These are phyloP conservation scores for Micronisus gabar DNA, from an alignment of 2,113 vertebrate species.

Conservation along the genomic window DNA sequence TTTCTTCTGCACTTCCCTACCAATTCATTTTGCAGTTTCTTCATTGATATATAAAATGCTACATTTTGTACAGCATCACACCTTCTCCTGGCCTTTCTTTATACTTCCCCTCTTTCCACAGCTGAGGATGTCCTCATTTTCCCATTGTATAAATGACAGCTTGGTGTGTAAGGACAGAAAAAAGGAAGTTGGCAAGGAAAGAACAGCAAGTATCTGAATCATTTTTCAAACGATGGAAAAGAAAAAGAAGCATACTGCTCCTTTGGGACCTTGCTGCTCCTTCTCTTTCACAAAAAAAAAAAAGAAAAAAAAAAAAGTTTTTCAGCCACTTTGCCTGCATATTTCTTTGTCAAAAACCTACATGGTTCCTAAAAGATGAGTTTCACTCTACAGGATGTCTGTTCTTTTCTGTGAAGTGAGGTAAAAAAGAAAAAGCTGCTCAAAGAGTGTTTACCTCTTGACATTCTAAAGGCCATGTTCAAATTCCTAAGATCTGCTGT, in stretches of 20 bases:
- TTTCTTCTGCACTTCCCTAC: neutral
- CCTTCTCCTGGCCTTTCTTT: neutral
- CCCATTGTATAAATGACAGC: neutral
- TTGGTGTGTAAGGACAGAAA: neutral
- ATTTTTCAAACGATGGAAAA: neutral
- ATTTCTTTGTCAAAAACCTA: neutral
- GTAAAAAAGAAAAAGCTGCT: neutral
- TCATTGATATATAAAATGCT: neutral
- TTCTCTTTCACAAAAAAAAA: neutral
- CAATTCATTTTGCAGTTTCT: neutral
- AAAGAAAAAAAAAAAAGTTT: neutral
- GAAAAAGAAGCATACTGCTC: neutral
- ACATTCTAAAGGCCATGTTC: neutral
- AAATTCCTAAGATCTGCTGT: neutral
- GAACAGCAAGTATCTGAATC: neutral
- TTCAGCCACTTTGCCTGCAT: neutral
- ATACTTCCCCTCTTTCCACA: neutral
- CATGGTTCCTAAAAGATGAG: neutral
- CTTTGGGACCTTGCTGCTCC: neutral
- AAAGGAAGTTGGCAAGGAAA: neutral
- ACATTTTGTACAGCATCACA: neutral
- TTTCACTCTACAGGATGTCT: neutral
- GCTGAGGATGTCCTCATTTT: neutral
- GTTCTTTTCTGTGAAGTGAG: neutral
- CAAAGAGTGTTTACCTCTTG: neutral